Base-by-base conservation (phyloP, 2,888 invertebrate genomes). In the Cryptocheilus praepositus region DNA sequence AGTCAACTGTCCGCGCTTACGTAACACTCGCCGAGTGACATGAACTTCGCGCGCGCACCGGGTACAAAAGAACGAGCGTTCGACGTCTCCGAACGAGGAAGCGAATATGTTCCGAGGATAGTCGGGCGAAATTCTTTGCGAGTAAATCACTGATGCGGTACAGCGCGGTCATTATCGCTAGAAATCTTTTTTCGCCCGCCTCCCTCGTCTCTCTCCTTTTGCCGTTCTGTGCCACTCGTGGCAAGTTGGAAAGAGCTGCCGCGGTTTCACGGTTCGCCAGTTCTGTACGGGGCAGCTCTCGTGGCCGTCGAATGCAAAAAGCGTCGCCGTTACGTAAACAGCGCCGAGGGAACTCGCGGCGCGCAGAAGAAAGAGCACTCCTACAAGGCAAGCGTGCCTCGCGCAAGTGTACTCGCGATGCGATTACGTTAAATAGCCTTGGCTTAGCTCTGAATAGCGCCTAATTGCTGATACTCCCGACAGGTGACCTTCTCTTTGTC, bases 231-330 rank as follows among this genome's bases (percentile, higher is more conserved):
- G 76, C 69, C 69, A 70, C 64, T 61, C 18, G 49, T 49, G 66
- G 61, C 63, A 61, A 70, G 64, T 58, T 59, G 68, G 64, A 58
- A 65, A 70, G 71, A 68, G 64, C 71, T 61, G 67, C 67, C 77
- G 79, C 65, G 77, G 79, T 81, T 82, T 82, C 73, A 82, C 76
- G 81, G 75, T 77, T 79, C 76, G 73, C 61, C 71, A 71, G 71
- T 36, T 65, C 61, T 52, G 60, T 57, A 15, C 57, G 57, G 16
- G 49, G 49, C 16, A 45, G 15, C 49, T 44, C 28, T 46, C 56
- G 66, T 36, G 58, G 49, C 51, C 4, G 15, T 58, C 22, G 36
- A 49, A 18, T 54, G 21, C 21, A 74, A 79, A 73, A 71, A 68
- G 62, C 61, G 49, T 52, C 71, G 70, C 72, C 73, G 79, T 78